Base-by-base conservation (phyloP, 2,888 invertebrate species). In the Acronicta alni region DNA sequence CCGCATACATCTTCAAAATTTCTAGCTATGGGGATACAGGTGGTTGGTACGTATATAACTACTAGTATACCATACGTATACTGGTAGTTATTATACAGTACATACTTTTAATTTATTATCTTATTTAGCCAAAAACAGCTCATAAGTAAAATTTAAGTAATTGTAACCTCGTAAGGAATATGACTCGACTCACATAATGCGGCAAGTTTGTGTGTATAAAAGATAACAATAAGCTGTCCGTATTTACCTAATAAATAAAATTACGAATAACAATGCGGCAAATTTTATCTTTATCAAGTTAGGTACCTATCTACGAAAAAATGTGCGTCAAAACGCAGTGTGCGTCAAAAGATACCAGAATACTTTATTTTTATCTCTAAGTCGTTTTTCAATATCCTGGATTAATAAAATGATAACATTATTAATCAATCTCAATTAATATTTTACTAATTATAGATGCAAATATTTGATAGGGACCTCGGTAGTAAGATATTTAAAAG, bases 261-360 rank as follows among this genome's bases (percentile, higher is more conserved):
- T 72, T 72, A 67, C 69, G 74, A 79, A 78, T 77, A 80, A 72
- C 72, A 79, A 78, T 81, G 77, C 79, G 77, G 73, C 66, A 81
- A 69, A 80, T 67, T 56, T 80, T 81, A 86, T 84, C 81, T 75
- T 79, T 82, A 84, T 80, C 75, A 67, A 70, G 61, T 79, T 83
- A 70, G 61, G 79, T 83, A 87, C 86, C 86, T 78, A 77, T 35
- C 16, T 54, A 59, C 70, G 69, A 60, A 69, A 83, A 83, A 82
- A 79, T 75, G 80, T 89, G 87, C 89, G 89, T 89, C 89, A 89
- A 77, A 73, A 67, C 59, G 51, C 63, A 63, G 67, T 69, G 75
- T 89, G 85, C 89, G 89, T 89, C 89, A 89, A 72, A 80, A 72
- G 72, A 75, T 77, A 73, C 52, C 57, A 71, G 49, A 49, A 59